Evolutionary conservation across 2,113 vertebrate genomes (phyloP).

Genomic region (Hoplias malabaricus): DNA sequence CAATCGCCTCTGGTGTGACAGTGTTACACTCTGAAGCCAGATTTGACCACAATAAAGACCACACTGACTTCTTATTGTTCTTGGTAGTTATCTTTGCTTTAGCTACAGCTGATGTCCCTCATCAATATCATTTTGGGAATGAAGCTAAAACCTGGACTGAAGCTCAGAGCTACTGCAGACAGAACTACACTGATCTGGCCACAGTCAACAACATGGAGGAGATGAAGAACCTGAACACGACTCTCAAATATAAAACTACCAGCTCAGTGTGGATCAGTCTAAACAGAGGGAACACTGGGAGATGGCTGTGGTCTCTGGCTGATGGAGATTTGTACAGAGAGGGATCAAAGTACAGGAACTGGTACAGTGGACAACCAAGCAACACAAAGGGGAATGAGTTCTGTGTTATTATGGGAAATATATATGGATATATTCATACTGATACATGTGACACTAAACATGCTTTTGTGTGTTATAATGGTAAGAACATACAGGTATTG

Average conservation of each 20-base stretch:
- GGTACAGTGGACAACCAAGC: too few species aligned
- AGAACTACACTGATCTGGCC: not conserved
- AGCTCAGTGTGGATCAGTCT: not conserved
- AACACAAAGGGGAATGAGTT: too few species aligned
- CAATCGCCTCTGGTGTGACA: too few species aligned
- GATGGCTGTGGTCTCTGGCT: not conserved
- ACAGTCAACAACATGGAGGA: not conserved
- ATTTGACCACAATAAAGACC: too few species aligned
- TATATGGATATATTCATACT: too few species aligned
- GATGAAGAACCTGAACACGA: not conserved
- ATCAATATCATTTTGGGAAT: constrained; percentile 19
- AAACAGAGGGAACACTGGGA: not conserved
- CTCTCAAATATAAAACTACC: not conserved
- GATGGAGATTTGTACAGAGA: not conserved
- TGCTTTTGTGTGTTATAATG: too few species aligned
- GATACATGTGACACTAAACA: too few species aligned
- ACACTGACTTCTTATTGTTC: too few species aligned
- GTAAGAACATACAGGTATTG: too few species aligned
- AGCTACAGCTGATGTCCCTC: not conserved
- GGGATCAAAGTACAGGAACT: not conserved
- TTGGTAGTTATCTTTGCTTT: not conserved
- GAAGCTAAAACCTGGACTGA: constrained; percentile 22
- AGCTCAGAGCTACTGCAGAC: constrained; percentile 1
- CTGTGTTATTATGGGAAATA: too few species aligned
- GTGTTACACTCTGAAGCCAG: too few species aligned